Evolutionary conservation across 2,113 vertebrate genomes (phyloP).

Genomic region (Malaclemys terrapin): DNA sequence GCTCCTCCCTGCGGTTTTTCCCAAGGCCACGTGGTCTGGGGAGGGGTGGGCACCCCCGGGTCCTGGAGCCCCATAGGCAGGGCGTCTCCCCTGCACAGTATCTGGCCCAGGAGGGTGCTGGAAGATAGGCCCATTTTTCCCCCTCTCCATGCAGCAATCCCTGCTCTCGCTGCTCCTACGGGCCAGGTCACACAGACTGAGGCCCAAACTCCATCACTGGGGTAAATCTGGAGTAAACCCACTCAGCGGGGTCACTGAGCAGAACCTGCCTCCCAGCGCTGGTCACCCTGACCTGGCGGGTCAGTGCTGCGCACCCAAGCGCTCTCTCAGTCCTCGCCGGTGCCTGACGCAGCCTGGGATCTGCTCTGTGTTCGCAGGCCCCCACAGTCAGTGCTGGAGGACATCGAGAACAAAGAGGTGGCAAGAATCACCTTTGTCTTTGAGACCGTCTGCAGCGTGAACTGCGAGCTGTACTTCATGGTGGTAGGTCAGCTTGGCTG

Average conservation of each 20-base stretch:
- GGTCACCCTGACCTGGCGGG: neutral
- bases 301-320: neutral
- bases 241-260: neutral
- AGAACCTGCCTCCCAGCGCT: neutral
- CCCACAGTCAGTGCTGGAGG: conserved; percentile 78
- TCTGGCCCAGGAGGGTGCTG: neutral
- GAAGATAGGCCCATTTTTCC: neutral
- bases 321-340: neutral
- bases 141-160: neutral
- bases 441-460: conserved; percentile 87
- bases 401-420: conserved; percentile 83
- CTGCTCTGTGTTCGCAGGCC: conserved; percentile 74
- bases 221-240: neutral
- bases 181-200: neutral
- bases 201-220: neutral
- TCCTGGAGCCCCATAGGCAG: neutral
- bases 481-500: conserved; percentile 79
- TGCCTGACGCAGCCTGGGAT: neutral
- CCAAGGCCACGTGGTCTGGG: neutral
- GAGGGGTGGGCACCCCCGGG: fast-evolving
- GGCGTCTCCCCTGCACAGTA: neutral
- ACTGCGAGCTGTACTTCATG: conserved; percentile 91
- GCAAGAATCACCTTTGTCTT: conserved; percentile 94
- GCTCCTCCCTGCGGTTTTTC: neutral
- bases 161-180: neutral